phyloP scores from a whole-genome alignment of 2,888 invertebrate species.

The Sicus ferrugineus region DNA sequence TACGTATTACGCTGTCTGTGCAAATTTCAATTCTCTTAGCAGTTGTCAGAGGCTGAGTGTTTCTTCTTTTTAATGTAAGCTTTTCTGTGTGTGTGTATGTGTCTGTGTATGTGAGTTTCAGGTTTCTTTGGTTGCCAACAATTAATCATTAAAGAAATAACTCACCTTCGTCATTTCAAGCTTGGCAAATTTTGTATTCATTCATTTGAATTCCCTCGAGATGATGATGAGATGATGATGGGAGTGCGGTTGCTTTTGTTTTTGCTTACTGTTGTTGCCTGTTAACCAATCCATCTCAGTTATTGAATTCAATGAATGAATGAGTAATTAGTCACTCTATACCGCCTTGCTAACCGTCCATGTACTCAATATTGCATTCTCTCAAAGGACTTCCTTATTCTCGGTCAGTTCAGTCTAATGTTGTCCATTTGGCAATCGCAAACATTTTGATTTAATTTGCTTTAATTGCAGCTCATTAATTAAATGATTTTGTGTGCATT shows the following conservation, averaged over 20 bases:
- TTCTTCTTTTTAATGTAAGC: not conserved
- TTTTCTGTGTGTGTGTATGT: conserved; percentile 16
- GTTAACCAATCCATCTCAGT: not conserved
- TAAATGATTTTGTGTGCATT: conserved; percentile 17
- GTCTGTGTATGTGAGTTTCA: conserved; percentile 11
- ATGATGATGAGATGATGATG: not conserved
- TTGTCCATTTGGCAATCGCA: conserved; percentile 15
- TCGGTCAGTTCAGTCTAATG: no score
- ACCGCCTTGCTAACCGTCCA: no score
- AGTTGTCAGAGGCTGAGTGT: not conserved
- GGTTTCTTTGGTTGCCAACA: conserved; percentile 35
- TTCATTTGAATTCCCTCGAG: not conserved
- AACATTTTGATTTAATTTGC: conserved; percentile 30
- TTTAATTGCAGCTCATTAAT: conserved; percentile 33
- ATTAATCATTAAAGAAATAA: conserved; percentile 39
- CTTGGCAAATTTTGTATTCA: conserved; percentile 14
- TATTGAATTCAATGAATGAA: no score
- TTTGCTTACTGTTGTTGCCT: conserved; percentile 12
- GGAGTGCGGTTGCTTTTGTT: conserved; percentile 25
- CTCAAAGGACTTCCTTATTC: conserved; percentile 13
- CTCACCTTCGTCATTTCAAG: conserved; percentile 24
- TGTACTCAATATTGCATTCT: conserved; percentile 7
- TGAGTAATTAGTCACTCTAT: conserved; percentile 23
- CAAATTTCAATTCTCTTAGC: not conserved
- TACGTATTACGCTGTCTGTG: no score